phyloP scores from a whole-genome alignment of 2,113 vertebrate species.

The Scomber japonicus region DNA sequence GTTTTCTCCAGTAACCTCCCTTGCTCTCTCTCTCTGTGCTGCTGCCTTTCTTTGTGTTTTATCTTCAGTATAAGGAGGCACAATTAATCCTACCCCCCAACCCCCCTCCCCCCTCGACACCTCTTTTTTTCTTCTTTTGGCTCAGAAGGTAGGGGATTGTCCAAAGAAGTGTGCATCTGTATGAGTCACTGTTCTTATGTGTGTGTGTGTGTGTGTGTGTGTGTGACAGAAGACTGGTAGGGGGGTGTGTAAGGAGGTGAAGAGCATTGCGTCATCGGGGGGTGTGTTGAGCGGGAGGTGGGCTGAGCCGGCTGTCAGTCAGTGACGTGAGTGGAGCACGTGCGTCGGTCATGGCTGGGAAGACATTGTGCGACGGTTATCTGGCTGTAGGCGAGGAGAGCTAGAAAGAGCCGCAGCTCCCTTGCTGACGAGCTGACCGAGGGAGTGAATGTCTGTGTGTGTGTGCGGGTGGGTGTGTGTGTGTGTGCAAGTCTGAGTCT shows the following conservation, averaged over 20 bases:
- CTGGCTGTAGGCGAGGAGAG: conserved; percentile 67
- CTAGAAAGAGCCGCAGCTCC: conserved; percentile 69
- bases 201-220: conserved; percentile 9
- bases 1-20: not conserved
- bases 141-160: conserved; percentile 31
- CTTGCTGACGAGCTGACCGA: conserved; percentile 44
- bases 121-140: conserved; percentile 16
- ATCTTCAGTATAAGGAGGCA: conserved; percentile 70
- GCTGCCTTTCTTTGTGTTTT: conserved; percentile 17
- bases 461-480: conserved; percentile 22
- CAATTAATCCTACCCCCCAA: conserved; percentile 76
- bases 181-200: conserved; percentile 49
- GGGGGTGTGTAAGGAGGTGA: conserved; percentile 52
- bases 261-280: conserved; percentile 83
- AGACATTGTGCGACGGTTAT: conserved; percentile 65
- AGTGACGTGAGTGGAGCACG: conserved; percentile 86
- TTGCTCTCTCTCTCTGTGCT: conserved; percentile 16
- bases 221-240: conserved; percentile 18
- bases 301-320: conserved; percentile 87
- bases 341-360: conserved; percentile 82
- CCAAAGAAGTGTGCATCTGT: conserved; percentile 48
- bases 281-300: conserved; percentile 79
- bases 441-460: conserved; percentile 50
- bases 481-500: conserved; percentile 14
- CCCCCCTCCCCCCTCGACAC: not conserved